Conservation (phyloP, 2,113 vertebrate genomes). For the Xiphophorus couchianus region DNA sequence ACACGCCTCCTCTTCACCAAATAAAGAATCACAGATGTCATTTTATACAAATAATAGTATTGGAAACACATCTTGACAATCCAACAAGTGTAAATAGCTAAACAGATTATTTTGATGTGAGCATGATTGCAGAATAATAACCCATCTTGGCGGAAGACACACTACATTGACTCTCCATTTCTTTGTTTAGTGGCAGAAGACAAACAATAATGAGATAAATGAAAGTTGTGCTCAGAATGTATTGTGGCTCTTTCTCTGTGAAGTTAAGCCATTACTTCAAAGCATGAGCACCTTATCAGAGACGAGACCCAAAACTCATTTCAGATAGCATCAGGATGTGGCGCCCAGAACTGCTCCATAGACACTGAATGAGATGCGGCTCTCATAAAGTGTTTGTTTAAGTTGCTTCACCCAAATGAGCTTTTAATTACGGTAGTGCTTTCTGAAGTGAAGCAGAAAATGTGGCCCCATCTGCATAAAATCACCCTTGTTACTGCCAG, state of each 20-base stretch:
- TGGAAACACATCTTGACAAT: conserved; percentile 1
- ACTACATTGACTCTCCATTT: conserved; percentile 17
- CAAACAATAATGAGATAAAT: conserved; percentile 19
- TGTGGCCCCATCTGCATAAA: conserved; percentile 69
- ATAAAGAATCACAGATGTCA: background rate
- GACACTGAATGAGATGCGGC: conserved; percentile 50
- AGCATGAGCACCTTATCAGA: conserved; percentile 36
- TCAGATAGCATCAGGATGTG: conserved; percentile 54
- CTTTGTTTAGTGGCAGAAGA: conserved; percentile 6
- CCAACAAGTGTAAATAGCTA: background rate
- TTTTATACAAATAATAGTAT: background rate
- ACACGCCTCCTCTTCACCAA: too few species aligned
- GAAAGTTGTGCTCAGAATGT: conserved; percentile 1
- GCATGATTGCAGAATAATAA: conserved; percentile 7
- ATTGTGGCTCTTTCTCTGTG: conserved; percentile 12
- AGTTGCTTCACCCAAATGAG: conserved; percentile 74
- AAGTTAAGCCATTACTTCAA: conserved; percentile 53
- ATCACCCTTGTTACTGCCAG: conserved; percentile 56
- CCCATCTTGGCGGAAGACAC: conserved; percentile 13
- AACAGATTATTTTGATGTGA: conserved; percentile 5
- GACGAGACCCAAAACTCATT: conserved; percentile 36
- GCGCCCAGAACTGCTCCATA: conserved; percentile 29
- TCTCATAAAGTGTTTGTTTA: conserved; percentile 74
- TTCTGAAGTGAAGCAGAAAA: conserved; percentile 71
- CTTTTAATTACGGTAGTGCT: conserved; percentile 72